A percentile compares a stretch with the other conserved stretches of the same genome.
Conservation (phyloP, 2,797 vertebrate species). For the Rhinogobio ventralis region DNA sequence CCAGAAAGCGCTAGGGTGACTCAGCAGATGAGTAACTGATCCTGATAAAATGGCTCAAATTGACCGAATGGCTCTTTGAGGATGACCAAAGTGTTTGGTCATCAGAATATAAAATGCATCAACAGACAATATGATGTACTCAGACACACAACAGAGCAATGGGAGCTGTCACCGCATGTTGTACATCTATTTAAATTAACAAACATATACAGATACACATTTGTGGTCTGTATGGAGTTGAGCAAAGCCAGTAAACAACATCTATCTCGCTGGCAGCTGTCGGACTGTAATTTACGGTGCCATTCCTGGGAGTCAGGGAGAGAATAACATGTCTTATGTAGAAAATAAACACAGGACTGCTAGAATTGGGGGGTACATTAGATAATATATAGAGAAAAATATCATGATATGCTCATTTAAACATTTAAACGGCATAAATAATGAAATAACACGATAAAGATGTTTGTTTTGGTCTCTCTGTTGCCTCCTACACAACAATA, state of each 20-base stretch:
- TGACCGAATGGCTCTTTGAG: constrained; percentile 17
- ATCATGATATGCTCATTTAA: not conserved
- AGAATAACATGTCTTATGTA: not conserved
- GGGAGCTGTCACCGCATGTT: not conserved
- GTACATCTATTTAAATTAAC: not conserved
- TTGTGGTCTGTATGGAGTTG: not conserved
- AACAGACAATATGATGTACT: not conserved
- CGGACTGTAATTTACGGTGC: not conserved
- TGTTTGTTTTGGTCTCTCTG: not conserved
- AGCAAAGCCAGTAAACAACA: constrained; percentile 7
- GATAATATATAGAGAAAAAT: not conserved
- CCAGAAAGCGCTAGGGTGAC: constrained; percentile 33
- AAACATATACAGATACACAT: not conserved
- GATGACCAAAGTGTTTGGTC: constrained; percentile 31
- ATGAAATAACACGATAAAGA: not conserved
- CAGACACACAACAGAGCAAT: not conserved
- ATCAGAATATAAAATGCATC: constrained; percentile 39
- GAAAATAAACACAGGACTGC: not conserved
- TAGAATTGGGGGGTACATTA: not conserved
- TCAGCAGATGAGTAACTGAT: constrained; percentile 47
- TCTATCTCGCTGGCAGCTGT: constrained; percentile 7
- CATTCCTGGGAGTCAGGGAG: not conserved
- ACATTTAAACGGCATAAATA: not conserved
- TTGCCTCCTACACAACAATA: not conserved
- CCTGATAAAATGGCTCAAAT: constrained; percentile 34